Base-by-base conservation (phyloP, 1,140 invertebrate species). In the Hyposmocoma kahamanoa region DNA sequence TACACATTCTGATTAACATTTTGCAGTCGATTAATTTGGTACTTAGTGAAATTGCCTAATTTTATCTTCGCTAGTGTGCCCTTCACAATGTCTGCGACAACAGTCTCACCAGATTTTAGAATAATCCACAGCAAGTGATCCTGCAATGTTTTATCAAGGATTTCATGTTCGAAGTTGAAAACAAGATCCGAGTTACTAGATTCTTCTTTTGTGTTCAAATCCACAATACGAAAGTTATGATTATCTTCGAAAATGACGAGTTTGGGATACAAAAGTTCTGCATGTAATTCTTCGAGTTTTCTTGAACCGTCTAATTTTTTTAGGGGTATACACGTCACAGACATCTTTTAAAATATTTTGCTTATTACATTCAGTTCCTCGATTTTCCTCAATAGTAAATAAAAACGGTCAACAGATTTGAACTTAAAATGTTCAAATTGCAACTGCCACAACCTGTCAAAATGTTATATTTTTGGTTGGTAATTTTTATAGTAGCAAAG, bases 61-160 rank as follows among this genome's bases (percentile, higher is more conserved):
- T 28, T 53, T 19, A 84, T 49, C 58, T 65, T 64, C n/a, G 67
- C 20, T 36, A 62, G 51, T 1, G 42, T 45, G 36, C 54, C 50
- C 11, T 49, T 67, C 4, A 45, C 26, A 13, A 73, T 22, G 48
- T 79, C 52, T 32, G 74, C 56, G 20, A 79, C 60, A 6, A 55
- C 45, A 24, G 79, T 45, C 44, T 77, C 60, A 22, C 60, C 64
- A n/a, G 71, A 71, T 45, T 70, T 62, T 20, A 80, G 47, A 21
- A 63, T 45, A 22, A 80, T 28, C 76, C 78, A 84, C 11, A 84
- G 42, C 43, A 66, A 56, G 26, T 72, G 49, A n/a, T 65, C 53
- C 8, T 60, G 51, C n/a, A 74, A 15, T 36, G 56, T 47, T 53
- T 62, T 61, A 47, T 73, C 59, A 13, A 56, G 32, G 34, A 84